These are phyloP conservation scores for Caenorhabditis tropicalis DNA, from an alignment of 1,140 invertebrate species.

Conservation along the genomic window DNA sequence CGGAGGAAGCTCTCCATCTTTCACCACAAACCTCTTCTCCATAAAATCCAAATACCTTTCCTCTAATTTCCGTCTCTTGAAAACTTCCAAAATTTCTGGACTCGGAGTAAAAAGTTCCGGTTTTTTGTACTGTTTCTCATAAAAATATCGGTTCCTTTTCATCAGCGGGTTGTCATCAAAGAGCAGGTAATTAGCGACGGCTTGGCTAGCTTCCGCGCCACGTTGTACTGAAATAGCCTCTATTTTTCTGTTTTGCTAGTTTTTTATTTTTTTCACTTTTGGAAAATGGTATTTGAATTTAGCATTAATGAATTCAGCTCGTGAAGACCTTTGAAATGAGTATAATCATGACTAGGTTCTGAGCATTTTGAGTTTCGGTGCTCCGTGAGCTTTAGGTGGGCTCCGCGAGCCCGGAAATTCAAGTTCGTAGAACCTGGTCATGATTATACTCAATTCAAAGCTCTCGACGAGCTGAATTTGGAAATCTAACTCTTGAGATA, in stretches of 20 bases:
- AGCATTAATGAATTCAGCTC: neutral
- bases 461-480: no score
- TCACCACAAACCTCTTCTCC: slow-evolving; percentile 57
- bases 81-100: slow-evolving; percentile 57
- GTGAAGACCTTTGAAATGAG: no score
- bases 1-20: slow-evolving; percentile 57
- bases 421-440: no score
- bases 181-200: slow-evolving; percentile 44
- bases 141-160: slow-evolving; percentile 62
- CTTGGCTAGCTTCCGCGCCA: slow-evolving; percentile 29
- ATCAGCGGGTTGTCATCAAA: slow-evolving; percentile 49
- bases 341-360: no score
- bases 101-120: slow-evolving; percentile 58
- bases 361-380: no score
- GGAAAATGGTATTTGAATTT: no score
- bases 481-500: no score
- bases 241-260: no score
- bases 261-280: no score
- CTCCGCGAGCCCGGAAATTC: no score
- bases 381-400: no score
- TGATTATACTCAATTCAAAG: no score
- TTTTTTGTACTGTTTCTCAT: slow-evolving; percentile 58
- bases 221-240: slow-evolving; percentile 36
- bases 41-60: slow-evolving; percentile 61
- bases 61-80: slow-evolving; percentile 53